Base-by-base conservation (phyloP, 2,888 invertebrate genomes). In the Uloborus plumipes region DNA sequence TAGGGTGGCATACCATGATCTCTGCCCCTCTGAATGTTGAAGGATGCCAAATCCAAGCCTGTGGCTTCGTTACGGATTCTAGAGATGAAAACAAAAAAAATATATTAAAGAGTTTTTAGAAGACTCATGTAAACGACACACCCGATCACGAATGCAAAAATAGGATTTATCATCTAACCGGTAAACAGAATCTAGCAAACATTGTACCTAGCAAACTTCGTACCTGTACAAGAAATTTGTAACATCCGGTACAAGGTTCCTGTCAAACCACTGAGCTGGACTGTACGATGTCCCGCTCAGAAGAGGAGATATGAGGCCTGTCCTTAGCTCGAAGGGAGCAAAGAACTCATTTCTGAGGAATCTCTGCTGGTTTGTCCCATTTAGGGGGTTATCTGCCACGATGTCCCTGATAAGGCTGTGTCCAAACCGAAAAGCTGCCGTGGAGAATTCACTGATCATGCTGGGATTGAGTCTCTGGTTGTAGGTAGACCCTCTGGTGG, bases 1-100 rank as follows among this genome's bases (percentile, higher is more conserved):
- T 94, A 95, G 0, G 92, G 90, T 11, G 93, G 91, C 13, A 95
- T 87, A 0, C 94, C 95, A 86, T 94, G 93, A 89, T 95, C 95
- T 18, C 95, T 90, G 0, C 94, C 94, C 66, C 95, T 91, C 88
- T 95, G 94, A 69, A 95, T 92, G 88, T 95, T 95, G 66, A 95
- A 90, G 0, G 94, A 91, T 0, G 93, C 93, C 86, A 95, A 89
- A 89, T 95, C 95, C 59, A 94, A 89, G 0, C 95, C 95, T 87
- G 94, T 94, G 0, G 94, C 93, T 85, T 95, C 93, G 85, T 93
- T 93, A 31, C 76, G 65, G 26, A 66, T 50, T 50, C 78, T 78
- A 22, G 22, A 22, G 22, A 18, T 9, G 4, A 18, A 55, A 59
- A 64, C 16, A 15, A 7, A 15, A 59, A 18, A 26, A 20, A 59